These are phyloP conservation scores for Actinia tenebrosa DNA, from an alignment of 64 coral and sea anemone species.

Conservation along the genomic window DNA sequence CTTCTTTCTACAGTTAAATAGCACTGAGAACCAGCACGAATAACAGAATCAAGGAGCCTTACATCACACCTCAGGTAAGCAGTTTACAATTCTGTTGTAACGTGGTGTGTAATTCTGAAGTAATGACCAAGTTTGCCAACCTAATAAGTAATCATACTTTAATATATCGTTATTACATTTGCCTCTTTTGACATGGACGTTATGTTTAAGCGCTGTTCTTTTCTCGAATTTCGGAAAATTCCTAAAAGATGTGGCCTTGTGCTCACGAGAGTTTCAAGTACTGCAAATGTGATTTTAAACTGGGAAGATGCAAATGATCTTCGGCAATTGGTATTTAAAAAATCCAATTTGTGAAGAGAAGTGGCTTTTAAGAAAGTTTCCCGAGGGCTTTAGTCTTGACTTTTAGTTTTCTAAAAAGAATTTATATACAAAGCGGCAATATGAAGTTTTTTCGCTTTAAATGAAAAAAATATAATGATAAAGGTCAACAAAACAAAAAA, in stretches of 20 bases:
- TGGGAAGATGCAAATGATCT: background rate
- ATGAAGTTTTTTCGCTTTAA: background rate
- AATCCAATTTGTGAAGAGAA: background rate
- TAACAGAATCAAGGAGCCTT: background rate
- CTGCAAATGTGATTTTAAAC: background rate
- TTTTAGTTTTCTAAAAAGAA: background rate
- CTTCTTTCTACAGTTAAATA: background rate
- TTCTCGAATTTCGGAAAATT: background rate
- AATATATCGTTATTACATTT: background rate
- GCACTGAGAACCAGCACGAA: background rate
- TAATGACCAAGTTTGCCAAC: background rate
- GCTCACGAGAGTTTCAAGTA: background rate
- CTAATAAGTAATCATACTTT: background rate
- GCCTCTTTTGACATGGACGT: background rate
- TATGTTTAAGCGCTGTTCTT: too few relatives aligned
- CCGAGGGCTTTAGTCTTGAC: background rate
- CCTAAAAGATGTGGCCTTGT: background rate
- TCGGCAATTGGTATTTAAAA: background rate
- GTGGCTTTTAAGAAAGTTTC: background rate
- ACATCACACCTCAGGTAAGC: background rate
- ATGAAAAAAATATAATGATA: background rate
- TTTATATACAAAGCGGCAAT: background rate
- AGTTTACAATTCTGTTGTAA: background rate
- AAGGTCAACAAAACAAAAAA: background rate
- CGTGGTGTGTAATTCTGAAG: background rate